A percentile compares a stretch with the other conserved stretches of the same genome.
These are phyloP conservation scores for Microctonus hyperodae DNA, from an alignment of 2,888 invertebrate species.

Conservation along the genomic window DNA sequence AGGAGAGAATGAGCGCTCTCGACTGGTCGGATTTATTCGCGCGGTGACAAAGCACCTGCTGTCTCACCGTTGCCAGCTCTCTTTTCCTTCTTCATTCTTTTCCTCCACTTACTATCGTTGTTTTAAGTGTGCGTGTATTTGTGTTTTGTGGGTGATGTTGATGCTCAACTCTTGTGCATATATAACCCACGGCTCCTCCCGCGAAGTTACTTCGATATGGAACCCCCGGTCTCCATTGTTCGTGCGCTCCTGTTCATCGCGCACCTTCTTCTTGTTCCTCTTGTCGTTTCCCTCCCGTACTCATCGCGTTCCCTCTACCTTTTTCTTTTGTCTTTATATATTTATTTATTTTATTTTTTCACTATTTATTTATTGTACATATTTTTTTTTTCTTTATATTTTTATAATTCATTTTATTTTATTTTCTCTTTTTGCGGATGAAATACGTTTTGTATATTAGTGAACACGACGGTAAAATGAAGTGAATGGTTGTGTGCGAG, in stretches of 20 bases:
- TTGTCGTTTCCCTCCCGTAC: conserved; percentile 22
- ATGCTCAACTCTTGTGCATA: conserved; percentile 52
- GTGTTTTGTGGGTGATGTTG: conserved; percentile 45
- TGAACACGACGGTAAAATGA: not conserved
- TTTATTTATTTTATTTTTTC: conserved; percentile 17
- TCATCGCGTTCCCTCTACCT: not conserved
- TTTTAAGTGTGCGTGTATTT: no score
- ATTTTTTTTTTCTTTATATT: conserved; percentile 17
- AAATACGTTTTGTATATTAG: no score
- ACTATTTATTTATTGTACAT: conserved; percentile 5
- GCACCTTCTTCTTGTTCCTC: conserved; percentile 41
- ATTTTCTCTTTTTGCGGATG: conserved; percentile 23
- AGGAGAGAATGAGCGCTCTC: conserved; percentile 45
- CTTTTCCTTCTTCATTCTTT: conserved; percentile 43
- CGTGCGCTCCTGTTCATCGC: conserved; percentile 46
- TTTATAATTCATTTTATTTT: no score
- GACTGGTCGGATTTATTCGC: conserved; percentile 58
- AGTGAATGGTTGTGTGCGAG: not conserved
- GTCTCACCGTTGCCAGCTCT: conserved; percentile 47
- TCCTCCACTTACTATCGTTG: conserved; percentile 41
- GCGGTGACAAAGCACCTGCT: conserved; percentile 63
- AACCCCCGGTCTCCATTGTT: conserved; percentile 53
- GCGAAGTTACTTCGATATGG: conserved; percentile 49
- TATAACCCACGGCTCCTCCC: conserved; percentile 24
- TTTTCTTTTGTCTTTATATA: conserved; percentile 30